Percentiles rank a stretch among this genome's conserved stretches.
These are phyloP conservation scores for Parauchenoglanis ngamensis DNA, from an alignment of 2,797 vertebrate genomes.

Conservation along the genomic window DNA sequence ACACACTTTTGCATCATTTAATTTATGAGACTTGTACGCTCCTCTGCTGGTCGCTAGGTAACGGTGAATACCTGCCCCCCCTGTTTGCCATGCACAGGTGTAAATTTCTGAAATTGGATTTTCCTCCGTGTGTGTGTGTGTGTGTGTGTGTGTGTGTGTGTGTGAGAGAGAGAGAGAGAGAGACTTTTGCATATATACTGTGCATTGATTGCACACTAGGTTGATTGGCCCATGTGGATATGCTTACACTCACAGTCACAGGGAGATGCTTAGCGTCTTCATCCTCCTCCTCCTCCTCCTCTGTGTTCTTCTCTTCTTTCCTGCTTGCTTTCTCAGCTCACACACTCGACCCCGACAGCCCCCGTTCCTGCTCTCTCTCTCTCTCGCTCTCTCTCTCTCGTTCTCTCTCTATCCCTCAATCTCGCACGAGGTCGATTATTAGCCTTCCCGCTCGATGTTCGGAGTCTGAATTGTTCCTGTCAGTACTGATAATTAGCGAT, in stretches of 20 bases:
- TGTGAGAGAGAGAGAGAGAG: neutral
- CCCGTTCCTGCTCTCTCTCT: neutral
- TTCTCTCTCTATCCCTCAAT: neutral
- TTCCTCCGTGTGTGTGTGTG: neutral
- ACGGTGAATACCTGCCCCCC: conserved; percentile 26
- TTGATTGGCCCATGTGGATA: conserved; percentile 7
- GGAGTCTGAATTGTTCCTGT: neutral
- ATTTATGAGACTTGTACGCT: conserved; percentile 32
- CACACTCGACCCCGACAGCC: neutral
- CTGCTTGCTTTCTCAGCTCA: conserved; percentile 4
- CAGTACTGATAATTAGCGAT: neutral
- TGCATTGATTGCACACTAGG: neutral
- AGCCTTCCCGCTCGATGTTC: conserved; percentile 1
- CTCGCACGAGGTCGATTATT: conserved; percentile 3
- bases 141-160: conserved; percentile 2
- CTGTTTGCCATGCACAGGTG: conserved; percentile 46
- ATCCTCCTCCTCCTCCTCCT: neutral
- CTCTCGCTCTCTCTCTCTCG: neutral
- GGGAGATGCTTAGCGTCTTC: conserved; percentile 2
- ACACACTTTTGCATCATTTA: conserved; percentile 24
- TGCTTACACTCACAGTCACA: conserved; percentile 23
- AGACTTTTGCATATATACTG: neutral
- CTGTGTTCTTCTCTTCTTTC: neutral
- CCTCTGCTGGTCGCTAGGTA: conserved; percentile 39
- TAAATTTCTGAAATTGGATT: conserved; percentile 51